phyloP scores from a whole-genome alignment of 2,113 vertebrate genomes.

The Hydrochoerus hydrochaeris region DNA sequence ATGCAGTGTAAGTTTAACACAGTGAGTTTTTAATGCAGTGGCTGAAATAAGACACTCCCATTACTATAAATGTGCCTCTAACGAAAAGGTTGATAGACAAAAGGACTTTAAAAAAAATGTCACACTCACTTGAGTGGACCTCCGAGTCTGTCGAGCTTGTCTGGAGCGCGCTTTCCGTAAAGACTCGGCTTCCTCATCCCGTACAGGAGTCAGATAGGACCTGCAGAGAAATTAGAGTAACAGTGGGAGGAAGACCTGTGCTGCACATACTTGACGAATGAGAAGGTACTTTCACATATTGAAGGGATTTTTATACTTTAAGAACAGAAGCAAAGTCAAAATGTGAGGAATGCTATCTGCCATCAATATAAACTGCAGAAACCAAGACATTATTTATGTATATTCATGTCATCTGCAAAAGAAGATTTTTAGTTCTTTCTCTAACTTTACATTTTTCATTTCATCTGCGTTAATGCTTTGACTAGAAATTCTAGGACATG shows the following conservation, averaged over 20 bases:
- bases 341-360: neutral
- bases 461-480: neutral
- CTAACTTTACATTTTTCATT: neutral
- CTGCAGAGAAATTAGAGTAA: constrained; percentile 66
- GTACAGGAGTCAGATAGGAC: constrained; percentile 91
- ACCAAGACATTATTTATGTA: neutral
- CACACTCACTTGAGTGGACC: constrained; percentile 93
- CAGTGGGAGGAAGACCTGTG: neutral
- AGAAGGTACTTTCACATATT: neutral
- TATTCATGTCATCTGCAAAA: neutral
- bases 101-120: neutral
- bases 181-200: constrained; percentile 96
- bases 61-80: neutral
- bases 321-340: neutral
- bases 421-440: neutral
- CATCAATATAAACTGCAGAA: neutral
- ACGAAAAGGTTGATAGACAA: neutral
- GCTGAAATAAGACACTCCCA: neutral
- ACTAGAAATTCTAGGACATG: neutral
- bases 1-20: neutral
- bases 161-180: constrained; percentile 95
- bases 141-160: constrained; percentile 95
- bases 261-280: neutral
- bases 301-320: neutral
- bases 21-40: neutral